Evolutionary conservation across 2,888 invertebrate genomes (phyloP).

Genomic region (Dasysyrphus tricinctus): DNA sequence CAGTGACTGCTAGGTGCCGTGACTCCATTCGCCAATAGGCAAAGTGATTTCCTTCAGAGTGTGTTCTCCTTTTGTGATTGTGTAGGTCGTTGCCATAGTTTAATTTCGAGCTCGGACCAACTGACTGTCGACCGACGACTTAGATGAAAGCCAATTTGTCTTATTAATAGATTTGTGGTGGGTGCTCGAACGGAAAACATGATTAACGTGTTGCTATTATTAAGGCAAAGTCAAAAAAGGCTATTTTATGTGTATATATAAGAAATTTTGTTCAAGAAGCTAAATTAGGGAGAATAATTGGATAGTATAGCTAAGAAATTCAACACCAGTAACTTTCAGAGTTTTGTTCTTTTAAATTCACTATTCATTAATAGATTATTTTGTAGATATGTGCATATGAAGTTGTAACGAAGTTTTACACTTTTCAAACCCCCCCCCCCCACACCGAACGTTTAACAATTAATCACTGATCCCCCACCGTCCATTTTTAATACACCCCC

Average conservation of each 20-base stretch:
- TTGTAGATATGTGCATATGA: too few relatives aligned
- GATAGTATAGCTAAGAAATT: constrained; percentile 22
- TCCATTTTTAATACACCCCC: too few relatives aligned
- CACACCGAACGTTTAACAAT: too few relatives aligned
- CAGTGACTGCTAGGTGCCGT: too few relatives aligned
- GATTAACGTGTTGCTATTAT: constrained; percentile 45
- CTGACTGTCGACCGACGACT: too few relatives aligned
- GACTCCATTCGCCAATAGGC: too few relatives aligned
- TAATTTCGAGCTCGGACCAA: background rate
- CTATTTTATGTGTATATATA: background rate
- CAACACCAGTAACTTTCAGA: constrained; percentile 14
- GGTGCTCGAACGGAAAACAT: constrained; percentile 53
- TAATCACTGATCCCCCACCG: too few relatives aligned
- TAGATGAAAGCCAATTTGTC: constrained; percentile 43
- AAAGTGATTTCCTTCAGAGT: constrained; percentile 43
- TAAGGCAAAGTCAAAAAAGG: constrained; percentile 4
- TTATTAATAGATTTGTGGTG: constrained; percentile 51
- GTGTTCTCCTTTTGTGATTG: background rate
- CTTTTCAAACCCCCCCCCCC: too few relatives aligned
- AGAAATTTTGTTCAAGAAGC: constrained; percentile 24
- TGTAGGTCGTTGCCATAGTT: constrained; percentile 1
- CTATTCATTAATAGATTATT: background rate
- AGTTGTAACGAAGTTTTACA: too few relatives aligned
- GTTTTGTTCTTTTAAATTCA: constrained; percentile 28
- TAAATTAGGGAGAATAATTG: constrained; percentile 55